These are phyloP conservation scores for Phyllotreta striolata DNA, from an alignment of 2,888 invertebrate genomes.

Conservation along the genomic window DNA sequence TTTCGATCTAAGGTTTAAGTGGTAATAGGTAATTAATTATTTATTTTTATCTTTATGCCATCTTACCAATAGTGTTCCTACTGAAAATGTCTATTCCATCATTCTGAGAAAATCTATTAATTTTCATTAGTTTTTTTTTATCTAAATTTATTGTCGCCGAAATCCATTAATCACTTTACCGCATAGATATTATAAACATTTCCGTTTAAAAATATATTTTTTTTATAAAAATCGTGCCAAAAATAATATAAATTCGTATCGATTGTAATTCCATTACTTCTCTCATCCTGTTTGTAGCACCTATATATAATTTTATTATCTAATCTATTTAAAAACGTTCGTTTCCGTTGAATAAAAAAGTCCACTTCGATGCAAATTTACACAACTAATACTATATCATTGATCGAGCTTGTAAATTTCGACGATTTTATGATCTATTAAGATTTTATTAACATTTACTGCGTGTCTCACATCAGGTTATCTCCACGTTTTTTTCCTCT, in stretches of 20 bases:
- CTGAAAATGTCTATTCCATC: too few species aligned
- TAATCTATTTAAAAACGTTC: not conserved
- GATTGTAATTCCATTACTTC: not conserved
- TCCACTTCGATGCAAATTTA: too few species aligned
- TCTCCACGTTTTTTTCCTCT: too few species aligned
- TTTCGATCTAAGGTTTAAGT: too few species aligned
- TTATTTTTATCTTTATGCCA: too few species aligned
- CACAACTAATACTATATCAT: too few species aligned
- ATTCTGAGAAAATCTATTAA: conserved; percentile 2
- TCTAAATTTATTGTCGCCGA: conserved; percentile 4
- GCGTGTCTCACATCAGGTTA: too few species aligned
- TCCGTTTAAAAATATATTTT: conserved; percentile 7
- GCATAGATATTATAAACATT: not conserved
- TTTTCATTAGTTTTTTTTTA: conserved; percentile 5
- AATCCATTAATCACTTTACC: conserved; percentile 1
- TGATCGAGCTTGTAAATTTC: too few species aligned
- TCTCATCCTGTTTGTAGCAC: not conserved
- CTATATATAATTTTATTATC: not conserved
- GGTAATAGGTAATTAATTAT: too few species aligned
- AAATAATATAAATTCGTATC: not conserved
- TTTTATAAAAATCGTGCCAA: not conserved
- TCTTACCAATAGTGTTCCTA: too few species aligned
- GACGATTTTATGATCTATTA: too few species aligned
- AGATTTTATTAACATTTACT: too few species aligned
- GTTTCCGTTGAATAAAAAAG: not conserved